These are phyloP conservation scores for Salvator merianae DNA, from an alignment of 2,113 vertebrate species.

Conservation along the genomic window DNA sequence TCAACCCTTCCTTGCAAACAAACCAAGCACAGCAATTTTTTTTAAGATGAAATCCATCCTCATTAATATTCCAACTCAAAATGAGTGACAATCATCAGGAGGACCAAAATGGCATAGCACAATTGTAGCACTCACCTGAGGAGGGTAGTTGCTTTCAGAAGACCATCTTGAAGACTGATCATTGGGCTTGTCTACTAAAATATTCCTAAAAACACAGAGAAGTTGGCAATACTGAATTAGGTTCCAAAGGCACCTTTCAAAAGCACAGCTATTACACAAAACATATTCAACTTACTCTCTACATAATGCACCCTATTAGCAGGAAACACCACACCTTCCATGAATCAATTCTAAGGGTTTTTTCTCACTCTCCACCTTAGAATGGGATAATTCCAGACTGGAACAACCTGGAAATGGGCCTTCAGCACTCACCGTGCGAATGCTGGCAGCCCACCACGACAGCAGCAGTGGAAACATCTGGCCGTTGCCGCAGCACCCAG, in stretches of 20 bases:
- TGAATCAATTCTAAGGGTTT: not conserved
- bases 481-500: too few relatives aligned
- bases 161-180: slow-evolving; percentile 99
- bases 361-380: too few relatives aligned
- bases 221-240: not conserved
- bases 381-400: too few relatives aligned
- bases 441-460: too few relatives aligned
- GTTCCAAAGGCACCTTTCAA: not conserved
- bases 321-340: not conserved
- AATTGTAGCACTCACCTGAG: slow-evolving; percentile 84
- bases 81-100: not conserved
- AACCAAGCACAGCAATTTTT: not conserved
- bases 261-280: not conserved
- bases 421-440: too few relatives aligned
- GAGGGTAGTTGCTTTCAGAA: slow-evolving; percentile 98
- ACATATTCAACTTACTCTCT: not conserved
- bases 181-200: slow-evolving; percentile 97
- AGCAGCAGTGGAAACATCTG: too few relatives aligned
- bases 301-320: too few relatives aligned
- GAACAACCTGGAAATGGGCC: too few relatives aligned
- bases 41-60: not conserved
- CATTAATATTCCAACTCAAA: not conserved
- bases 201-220: slow-evolving; percentile 83
- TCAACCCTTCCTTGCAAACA: not conserved
- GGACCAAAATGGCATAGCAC: rapidly evolving